Percentiles rank a stretch among this genome's conserved stretches.
phyloP scores from a whole-genome alignment of 2,797 vertebrate genomes.

The Echeneis naucrates region DNA sequence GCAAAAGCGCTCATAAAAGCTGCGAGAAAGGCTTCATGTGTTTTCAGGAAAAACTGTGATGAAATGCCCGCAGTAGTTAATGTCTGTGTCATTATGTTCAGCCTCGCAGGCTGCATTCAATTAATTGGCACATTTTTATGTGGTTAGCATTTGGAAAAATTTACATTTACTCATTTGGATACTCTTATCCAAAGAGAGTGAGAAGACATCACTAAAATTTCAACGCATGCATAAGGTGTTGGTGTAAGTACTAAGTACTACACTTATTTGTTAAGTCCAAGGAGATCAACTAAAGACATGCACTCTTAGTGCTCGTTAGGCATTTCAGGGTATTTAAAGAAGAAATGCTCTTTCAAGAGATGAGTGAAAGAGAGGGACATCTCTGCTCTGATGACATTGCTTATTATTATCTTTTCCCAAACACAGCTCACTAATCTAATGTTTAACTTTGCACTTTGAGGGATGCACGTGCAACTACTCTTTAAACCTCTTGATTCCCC shows the following conservation, averaged over 20 bases:
- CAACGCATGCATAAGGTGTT: too few species aligned
- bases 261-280: too few species aligned
- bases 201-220: too few species aligned
- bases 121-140: not conserved
- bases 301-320: too few species aligned
- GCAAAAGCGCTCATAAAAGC: not conserved
- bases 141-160: not conserved
- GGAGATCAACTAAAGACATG: too few species aligned
- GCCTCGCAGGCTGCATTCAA: not conserved
- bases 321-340: too few species aligned
- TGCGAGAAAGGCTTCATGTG: not conserved
- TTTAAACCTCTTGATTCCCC: constrained; percentile 7
- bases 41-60: not conserved
- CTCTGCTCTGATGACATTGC: too few species aligned
- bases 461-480: not conserved
- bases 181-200: too few species aligned
- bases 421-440: not conserved
- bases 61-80: not conserved
- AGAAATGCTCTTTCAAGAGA: too few species aligned
- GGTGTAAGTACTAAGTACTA: too few species aligned
- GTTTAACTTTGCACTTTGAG: not conserved
- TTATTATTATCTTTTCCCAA: not conserved
- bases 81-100: not conserved
- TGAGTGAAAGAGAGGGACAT: too few species aligned
- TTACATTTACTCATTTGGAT: not conserved